Percentiles rank a stretch among this genome's conserved stretches.
Conservation (phyloP, 2,888 invertebrate species). For the Acronicta psi region DNA sequence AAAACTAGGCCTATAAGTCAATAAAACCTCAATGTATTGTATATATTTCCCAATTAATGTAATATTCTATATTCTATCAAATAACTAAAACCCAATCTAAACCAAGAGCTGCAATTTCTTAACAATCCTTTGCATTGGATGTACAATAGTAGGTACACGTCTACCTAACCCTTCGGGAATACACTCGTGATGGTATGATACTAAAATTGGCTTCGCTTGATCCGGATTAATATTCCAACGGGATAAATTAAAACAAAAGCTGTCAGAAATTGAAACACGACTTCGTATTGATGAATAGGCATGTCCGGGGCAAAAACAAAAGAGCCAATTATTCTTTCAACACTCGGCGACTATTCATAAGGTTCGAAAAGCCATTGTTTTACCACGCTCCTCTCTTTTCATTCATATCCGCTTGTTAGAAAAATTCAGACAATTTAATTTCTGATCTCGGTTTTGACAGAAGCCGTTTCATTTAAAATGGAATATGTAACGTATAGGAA, state of each 20-base stretch:
- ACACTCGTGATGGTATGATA: constrained; percentile 4
- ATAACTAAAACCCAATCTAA: too few relatives aligned
- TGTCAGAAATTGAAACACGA: constrained; percentile 54
- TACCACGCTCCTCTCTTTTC: constrained; percentile 35
- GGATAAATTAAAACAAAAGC: constrained; percentile 59
- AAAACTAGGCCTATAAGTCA: too few relatives aligned
- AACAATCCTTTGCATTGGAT: too few relatives aligned
- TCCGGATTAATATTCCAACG: constrained; percentile 51
- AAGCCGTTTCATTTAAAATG: constrained; percentile 29
- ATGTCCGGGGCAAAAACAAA: constrained; percentile 44
- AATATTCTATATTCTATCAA: too few relatives aligned
- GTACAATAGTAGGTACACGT: too few relatives aligned
- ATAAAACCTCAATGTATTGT: too few relatives aligned
- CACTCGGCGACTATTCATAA: constrained; percentile 60
- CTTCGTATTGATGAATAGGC: constrained; percentile 55
- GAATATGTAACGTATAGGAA: neutral
- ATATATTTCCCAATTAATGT: too few relatives aligned
- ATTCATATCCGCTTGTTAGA: constrained; percentile 39
- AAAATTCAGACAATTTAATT: constrained; percentile 49
- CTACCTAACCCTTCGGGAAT: too few relatives aligned
- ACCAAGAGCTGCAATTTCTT: too few relatives aligned
- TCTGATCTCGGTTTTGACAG: constrained; percentile 20
- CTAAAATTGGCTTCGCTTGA: constrained; percentile 38
- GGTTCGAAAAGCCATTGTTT: constrained; percentile 59
- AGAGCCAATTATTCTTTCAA: constrained; percentile 64